Conservation (phyloP, 2,113 vertebrate species). For the Toxostoma redivivum region DNA sequence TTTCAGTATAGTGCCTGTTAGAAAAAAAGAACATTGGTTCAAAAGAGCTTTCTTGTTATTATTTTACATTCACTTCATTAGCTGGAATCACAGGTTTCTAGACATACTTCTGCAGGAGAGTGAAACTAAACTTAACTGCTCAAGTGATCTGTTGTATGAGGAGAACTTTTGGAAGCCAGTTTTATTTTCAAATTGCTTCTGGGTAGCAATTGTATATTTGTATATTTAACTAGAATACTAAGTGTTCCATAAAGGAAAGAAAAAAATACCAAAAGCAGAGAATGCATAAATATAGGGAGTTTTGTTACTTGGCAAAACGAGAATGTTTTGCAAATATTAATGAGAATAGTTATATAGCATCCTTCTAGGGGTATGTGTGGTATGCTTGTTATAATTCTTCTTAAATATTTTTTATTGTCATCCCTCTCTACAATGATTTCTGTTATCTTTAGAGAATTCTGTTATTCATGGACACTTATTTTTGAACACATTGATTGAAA, state of each 20-base stretch:
- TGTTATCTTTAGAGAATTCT: background rate
- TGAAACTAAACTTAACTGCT: background rate
- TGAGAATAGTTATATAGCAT: background rate
- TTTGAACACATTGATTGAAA: background rate
- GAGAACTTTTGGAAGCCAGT: background rate
- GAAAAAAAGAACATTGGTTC: background rate
- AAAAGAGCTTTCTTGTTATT: background rate
- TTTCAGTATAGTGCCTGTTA: background rate
- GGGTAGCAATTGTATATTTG: background rate
- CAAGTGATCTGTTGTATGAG: background rate
- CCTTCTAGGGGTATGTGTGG: background rate
- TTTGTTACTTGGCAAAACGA: background rate
- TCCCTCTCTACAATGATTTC: background rate
- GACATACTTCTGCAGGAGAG: background rate
- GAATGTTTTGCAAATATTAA: background rate
- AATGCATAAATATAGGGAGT: background rate
- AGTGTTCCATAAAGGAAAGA: background rate
- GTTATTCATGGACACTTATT: background rate
- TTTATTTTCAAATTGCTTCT: background rate
- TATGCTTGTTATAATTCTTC: background rate
- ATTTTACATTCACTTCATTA: background rate
- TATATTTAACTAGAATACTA: background rate
- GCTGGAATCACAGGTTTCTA: background rate
- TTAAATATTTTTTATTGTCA: background rate
- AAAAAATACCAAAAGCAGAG: background rate